Evolutionary conservation across 1,140 invertebrate species (phyloP).

Genomic region (Macrosteles quadrilineatus): DNA sequence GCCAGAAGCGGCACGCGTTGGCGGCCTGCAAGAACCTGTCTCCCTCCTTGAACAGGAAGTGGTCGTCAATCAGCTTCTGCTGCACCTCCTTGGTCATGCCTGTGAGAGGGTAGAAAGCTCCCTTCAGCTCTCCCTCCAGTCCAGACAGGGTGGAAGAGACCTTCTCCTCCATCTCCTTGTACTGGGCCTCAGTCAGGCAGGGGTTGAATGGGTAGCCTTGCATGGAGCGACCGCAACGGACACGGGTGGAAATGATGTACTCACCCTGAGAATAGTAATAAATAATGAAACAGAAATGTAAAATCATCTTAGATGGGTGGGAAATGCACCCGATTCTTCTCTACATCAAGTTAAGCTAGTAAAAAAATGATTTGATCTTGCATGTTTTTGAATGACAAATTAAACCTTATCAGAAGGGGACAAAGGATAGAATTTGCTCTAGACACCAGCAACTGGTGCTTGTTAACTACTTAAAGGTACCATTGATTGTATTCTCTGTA

Average conservation of each 20-base stretch:
- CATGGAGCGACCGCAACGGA: constrained; percentile 90
- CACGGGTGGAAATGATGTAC: constrained; percentile 92
- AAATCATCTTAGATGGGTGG: no score
- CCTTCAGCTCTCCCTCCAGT: constrained; percentile 83
- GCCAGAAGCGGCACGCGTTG: constrained; percentile 95
- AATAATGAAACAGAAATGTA: no score
- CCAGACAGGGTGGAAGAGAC: constrained; percentile 78
- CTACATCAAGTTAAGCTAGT: no score
- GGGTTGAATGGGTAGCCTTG: constrained; percentile 97
- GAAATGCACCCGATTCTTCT: no score
- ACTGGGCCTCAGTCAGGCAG: constrained; percentile 89
- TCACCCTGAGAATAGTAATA: constrained; percentile 61
- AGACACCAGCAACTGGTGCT: no score
- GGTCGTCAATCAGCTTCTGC: constrained; percentile 94
- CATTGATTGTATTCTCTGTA: no score
- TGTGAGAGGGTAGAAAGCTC: constrained; percentile 91
- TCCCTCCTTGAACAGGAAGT: constrained; percentile 97
- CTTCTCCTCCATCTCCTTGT: constrained; percentile 93
- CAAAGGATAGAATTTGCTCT: no score
- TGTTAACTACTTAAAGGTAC: no score
- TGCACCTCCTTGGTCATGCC: constrained; percentile 94
- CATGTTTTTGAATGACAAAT: no score
- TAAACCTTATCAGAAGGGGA: no score
- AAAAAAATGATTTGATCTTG: no score
- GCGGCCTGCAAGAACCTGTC: constrained; percentile 83